phyloP scores from a whole-genome alignment of 2,797 vertebrate genomes.

The Acrossocheilus wenchowensis region DNA sequence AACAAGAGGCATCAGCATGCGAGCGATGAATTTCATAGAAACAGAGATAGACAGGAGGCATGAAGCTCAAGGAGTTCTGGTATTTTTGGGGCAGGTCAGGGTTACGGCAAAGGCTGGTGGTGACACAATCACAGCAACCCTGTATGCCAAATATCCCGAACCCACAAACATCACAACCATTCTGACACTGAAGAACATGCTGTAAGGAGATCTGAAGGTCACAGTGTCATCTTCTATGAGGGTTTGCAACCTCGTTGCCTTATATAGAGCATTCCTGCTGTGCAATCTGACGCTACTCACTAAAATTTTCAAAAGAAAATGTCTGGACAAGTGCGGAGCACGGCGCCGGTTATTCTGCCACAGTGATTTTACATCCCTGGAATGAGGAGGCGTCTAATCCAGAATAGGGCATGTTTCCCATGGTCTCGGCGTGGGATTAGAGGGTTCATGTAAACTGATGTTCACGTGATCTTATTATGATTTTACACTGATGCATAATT shows the following conservation, averaged over 20 bases:
- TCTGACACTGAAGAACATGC: constrained; percentile 19
- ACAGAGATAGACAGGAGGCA: constrained; percentile 44
- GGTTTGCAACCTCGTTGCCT: neutral
- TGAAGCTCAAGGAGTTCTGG: constrained; percentile 31
- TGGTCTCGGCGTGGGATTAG: neutral
- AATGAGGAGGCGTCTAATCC: neutral
- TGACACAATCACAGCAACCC: constrained; percentile 24
- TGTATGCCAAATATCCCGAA: constrained; percentile 25
- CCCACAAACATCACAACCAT: constrained; percentile 41
- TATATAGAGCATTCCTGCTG: constrained; percentile 8
- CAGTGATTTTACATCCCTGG: neutral
- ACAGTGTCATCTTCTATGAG: neutral
- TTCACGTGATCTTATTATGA: constrained; percentile 49
- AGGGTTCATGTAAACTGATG: neutral
- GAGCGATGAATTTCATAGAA: constrained; percentile 44
- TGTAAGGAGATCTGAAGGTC: constrained; percentile 33
- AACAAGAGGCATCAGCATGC: neutral
- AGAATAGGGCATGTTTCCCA: constrained; percentile 31
- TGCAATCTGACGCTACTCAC: constrained; percentile 18
- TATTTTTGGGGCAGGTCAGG: constrained; percentile 62
- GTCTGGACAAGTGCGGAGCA: neutral
- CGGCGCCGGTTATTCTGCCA: neutral
- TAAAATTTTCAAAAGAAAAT: constrained; percentile 4
- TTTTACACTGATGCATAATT: constrained; percentile 52
- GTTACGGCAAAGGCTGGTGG: constrained; percentile 34